A percentile compares a stretch with the other conserved stretches of the same genome.
Evolutionary conservation across 2,113 vertebrate genomes (phyloP).

Genomic region (Cynopterus brachyotis): DNA sequence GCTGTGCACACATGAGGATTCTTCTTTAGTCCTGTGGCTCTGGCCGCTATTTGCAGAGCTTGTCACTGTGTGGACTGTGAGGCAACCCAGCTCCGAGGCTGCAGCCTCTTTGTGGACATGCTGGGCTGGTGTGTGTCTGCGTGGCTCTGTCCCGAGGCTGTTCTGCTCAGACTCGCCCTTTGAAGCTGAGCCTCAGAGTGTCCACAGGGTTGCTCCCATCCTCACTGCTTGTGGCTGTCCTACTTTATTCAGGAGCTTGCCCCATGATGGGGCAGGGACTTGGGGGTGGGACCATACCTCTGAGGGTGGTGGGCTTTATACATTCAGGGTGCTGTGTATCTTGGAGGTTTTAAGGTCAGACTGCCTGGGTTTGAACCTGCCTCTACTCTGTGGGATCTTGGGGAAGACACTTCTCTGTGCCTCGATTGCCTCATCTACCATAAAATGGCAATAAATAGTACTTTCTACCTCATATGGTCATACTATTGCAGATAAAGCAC

Average conservation of each 20-base stretch:
- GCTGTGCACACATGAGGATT: slow-evolving; percentile 60
- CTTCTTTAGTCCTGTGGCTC: slow-evolving; percentile 29
- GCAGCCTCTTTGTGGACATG: not conserved
- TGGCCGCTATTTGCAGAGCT: slow-evolving; percentile 53
- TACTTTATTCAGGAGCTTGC: not conserved
- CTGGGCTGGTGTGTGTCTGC: not conserved
- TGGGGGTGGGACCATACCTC: not conserved
- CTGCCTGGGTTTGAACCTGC: not conserved
- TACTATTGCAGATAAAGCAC: not conserved
- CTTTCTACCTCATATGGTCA: not conserved
- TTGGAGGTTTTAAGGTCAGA: not conserved
- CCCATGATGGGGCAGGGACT: not conserved
- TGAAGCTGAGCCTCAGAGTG: not conserved
- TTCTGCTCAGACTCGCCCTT: not conserved
- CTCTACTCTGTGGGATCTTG: not conserved
- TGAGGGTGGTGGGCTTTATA: not conserved
- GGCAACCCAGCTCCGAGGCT: not conserved
- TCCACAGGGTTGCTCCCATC: not conserved
- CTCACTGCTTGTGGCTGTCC: not conserved
- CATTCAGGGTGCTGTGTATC: not conserved
- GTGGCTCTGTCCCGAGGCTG: not conserved
- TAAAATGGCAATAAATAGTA: not conserved
- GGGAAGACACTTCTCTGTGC: slow-evolving; percentile 15
- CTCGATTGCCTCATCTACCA: not conserved
- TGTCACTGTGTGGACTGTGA: not conserved